Evolutionary conservation across 2,888 invertebrate genomes (phyloP), one percentile per base, ranked within the genome.

Genomic region (Aleiodes leptofemur): DNA sequence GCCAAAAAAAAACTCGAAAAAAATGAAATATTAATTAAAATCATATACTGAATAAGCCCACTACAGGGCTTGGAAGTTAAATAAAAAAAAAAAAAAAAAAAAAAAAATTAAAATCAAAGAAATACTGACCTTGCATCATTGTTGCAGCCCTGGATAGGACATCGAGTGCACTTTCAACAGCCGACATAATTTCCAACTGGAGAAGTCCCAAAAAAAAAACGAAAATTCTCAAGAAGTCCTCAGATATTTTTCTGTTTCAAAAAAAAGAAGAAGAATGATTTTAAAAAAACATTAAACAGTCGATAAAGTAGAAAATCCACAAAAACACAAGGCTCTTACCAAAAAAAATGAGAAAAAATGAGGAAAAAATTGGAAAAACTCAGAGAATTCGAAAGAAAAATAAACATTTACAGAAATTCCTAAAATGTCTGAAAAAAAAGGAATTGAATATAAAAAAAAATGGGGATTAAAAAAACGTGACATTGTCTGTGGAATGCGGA

Each of bases 131-230:
- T 90, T 96, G 96, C 83, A 96, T 94, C 96, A 96, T 96, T 29
- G 96, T 96, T 29, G 96, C 96, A 77, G 96, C 96, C 85, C 96
- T 93, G 82, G 96, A 96, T 81, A 97, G 91, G 83, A 97, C 96
- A 87, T 96, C 96, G 89, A 96, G 90, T 78, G 96, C 95, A 76
- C 96, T 94, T 91, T 96, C 96, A 89, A 95, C 93, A 84, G 93
- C 92, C 90, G 94, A 94, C 94, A 94, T 94, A 83, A 82, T 83
- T 81, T 71, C 74, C 50, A 8, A 23, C 23, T 29, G 1, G n/a
- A 64, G 14, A 23, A 29, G 23, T 11, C 16, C 43, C 16, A 5
- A 16, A 61, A n/a, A 43, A 31, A 23, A 1, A n/a, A n/a, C n/a
- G n/a, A n/a, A n/a, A 29, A 31, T 13, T 13, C 53, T 4, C 9